A percentile compares a stretch with the other conserved stretches of the same genome.
Conservation (phyloP, 2,113 vertebrate species). For the Camelus dromedarius region DNA sequence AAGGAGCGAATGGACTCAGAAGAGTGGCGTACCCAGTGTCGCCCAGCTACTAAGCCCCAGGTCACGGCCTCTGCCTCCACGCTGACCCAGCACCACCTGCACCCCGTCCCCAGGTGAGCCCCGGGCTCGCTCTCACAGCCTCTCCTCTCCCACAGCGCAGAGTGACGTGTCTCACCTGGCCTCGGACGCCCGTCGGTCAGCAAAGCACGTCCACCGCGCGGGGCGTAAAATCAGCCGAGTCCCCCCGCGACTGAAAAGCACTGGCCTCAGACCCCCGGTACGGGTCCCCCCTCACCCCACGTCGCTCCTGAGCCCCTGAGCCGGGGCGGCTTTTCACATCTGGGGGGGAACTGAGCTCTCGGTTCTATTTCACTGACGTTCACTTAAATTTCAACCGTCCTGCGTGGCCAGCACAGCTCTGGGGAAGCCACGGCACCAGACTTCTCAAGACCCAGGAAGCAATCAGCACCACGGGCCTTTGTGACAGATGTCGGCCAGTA, state of each 20-base stretch:
- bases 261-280: not conserved
- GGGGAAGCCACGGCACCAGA: not conserved
- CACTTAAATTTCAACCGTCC: not conserved
- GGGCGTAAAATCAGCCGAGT: not conserved
- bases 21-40: not conserved
- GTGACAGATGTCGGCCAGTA: not conserved
- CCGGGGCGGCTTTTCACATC: too few species aligned
- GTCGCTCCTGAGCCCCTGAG: not conserved
- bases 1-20: not conserved
- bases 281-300: too few species aligned
- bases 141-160: not conserved
- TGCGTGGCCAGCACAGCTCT: not conserved
- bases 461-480: not conserved
- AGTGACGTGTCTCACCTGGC: not conserved
- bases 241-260: not conserved
- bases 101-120: not conserved
- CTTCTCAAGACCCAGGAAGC: not conserved
- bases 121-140: not conserved
- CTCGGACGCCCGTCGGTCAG: not conserved
- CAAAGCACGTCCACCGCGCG: rapidly evolving
- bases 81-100: not conserved
- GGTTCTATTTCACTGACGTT: not conserved
- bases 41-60: too few species aligned
- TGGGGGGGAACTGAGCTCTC: not conserved
- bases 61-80: not conserved